Conservation (phyloP, 2,888 invertebrate species). For the Agriotes lineatus region DNA sequence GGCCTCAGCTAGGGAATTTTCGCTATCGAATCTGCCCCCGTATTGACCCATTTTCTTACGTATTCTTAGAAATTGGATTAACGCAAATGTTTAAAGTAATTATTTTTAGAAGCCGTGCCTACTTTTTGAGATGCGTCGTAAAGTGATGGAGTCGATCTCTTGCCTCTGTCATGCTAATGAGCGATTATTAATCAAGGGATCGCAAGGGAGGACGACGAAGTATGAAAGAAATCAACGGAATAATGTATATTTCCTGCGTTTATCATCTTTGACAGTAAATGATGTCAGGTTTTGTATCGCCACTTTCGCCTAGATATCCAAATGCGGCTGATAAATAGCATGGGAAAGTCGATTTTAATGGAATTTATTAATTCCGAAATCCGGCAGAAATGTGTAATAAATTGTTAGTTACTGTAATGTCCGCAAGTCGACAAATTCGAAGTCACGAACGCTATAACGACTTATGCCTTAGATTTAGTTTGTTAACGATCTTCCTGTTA, state of each 20-base stretch:
- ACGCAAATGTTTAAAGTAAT: background rate
- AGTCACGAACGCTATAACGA: constrained; percentile 13
- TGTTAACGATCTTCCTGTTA: constrained; percentile 30
- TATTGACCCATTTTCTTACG: background rate
- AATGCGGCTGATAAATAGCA: constrained; percentile 17
- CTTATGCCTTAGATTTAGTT: background rate
- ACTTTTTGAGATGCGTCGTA: background rate
- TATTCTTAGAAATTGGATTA: background rate
- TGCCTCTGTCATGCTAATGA: constrained; percentile 25
- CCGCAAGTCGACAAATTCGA: background rate
- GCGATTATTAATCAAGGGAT: constrained; percentile 22
- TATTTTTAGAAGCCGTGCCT: background rate
- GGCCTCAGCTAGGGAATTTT: too few relatives aligned
- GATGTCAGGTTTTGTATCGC: constrained; percentile 20
- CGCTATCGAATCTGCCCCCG: too few relatives aligned
- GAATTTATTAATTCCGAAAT: constrained; percentile 17
- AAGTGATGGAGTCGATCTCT: constrained; percentile 2
- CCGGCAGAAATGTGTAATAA: constrained; percentile 2
- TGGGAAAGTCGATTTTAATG: constrained; percentile 18
- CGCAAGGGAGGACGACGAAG: constrained; percentile 20
- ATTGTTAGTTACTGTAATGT: constrained; percentile 6
- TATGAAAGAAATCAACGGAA: constrained; percentile 14
- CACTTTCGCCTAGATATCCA: constrained; percentile 13
- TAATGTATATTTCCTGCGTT: constrained; percentile 26
- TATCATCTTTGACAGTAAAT: constrained; percentile 33